A percentile compares a stretch with the other conserved stretches of the same genome.
Conservation (phyloP, 2,888 invertebrate genomes). For the Idaea dimidiata region DNA sequence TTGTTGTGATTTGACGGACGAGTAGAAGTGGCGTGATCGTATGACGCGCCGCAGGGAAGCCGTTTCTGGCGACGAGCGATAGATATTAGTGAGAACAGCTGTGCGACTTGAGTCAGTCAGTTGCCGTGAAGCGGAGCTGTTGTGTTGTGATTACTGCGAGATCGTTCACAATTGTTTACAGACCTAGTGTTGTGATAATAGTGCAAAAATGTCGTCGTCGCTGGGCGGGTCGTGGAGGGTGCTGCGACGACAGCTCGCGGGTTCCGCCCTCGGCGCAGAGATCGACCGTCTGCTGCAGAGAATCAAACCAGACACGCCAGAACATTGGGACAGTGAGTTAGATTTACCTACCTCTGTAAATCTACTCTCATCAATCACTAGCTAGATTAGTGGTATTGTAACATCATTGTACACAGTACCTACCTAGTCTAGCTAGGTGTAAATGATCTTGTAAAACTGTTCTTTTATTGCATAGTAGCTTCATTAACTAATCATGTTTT, state of each 20-base stretch:
- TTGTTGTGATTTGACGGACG: background rate
- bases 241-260: slow-evolving; percentile 65
- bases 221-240: slow-evolving; percentile 70
- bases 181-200: background rate
- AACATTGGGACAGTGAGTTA: slow-evolving; percentile 71
- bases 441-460: too few species aligned
- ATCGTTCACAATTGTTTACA: background rate
- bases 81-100: background rate
- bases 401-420: background rate
- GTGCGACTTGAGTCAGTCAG: background rate
- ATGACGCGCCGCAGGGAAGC: background rate
- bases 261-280: slow-evolving; percentile 59
- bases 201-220: slow-evolving; percentile 43
- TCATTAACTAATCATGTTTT: too few species aligned
- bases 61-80: background rate
- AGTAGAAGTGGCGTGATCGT: background rate
- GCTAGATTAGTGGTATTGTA: background rate
- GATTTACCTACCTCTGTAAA: background rate
- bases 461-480: too few species aligned
- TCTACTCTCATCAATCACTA: background rate
- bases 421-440: too few species aligned
- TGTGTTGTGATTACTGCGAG: background rate
- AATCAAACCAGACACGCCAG: slow-evolving; percentile 54
- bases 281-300: slow-evolving; percentile 66
- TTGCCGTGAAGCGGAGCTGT: background rate